Conservation (phyloP, 2,888 invertebrate genomes). For the Serripes groenlandicus region DNA sequence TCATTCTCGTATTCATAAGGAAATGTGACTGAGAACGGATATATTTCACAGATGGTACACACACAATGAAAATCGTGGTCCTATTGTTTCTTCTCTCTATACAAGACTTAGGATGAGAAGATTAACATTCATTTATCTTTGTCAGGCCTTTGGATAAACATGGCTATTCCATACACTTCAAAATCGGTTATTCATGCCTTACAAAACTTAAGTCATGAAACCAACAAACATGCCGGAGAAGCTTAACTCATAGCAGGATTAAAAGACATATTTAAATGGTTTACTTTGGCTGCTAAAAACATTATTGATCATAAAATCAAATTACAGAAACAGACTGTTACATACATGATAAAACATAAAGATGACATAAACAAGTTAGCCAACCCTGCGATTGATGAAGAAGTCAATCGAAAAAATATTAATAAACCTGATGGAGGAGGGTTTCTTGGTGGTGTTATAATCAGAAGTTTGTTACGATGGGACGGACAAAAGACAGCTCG, state of each 20-base stretch:
- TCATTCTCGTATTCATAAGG: too few species aligned
- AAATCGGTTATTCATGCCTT: not conserved
- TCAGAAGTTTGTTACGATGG: too few species aligned
- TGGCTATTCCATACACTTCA: not conserved
- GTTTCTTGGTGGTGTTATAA: too few species aligned
- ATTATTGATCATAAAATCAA: too few species aligned
- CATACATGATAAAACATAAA: not conserved
- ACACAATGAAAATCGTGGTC: too few species aligned
- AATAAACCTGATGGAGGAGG: not conserved
- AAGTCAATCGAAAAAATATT: constrained; percentile 1
- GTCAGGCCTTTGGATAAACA: constrained; percentile 4
- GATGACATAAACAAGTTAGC: not conserved
- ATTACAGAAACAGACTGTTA: constrained; percentile 15
- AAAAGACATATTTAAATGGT: constrained; percentile 18
- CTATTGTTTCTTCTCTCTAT: constrained; percentile 10
- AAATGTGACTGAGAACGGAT: constrained; percentile 21
- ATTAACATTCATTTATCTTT: too few species aligned
- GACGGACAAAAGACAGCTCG: too few species aligned
- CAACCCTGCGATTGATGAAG: constrained; percentile 1
- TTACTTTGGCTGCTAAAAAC: too few species aligned
- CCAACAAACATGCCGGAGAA: not conserved
- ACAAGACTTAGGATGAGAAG: too few species aligned
- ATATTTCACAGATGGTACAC: constrained; percentile 11
- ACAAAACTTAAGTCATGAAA: not conserved
- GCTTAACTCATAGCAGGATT: constrained; percentile 4